These are phyloP conservation scores for Mactra quadrangularis DNA, from an alignment of 1,140 invertebrate genomes.

Conservation along the genomic window DNA sequence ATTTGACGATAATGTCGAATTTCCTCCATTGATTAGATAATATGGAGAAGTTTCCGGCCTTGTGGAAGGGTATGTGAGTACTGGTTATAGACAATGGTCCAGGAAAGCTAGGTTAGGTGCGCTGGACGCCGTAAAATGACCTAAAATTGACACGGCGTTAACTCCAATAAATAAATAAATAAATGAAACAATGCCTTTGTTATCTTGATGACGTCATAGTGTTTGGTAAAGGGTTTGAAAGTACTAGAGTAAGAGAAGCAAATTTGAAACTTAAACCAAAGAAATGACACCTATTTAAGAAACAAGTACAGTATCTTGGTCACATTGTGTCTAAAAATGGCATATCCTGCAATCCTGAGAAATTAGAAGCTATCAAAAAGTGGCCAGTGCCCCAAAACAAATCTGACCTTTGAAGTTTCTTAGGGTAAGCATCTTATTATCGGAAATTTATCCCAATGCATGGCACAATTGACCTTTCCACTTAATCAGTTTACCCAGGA, in stretches of 20 bases:
- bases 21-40: too few species aligned
- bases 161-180: too few species aligned
- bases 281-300: constrained; percentile 64
- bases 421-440: constrained; percentile 81
- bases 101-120: too few species aligned
- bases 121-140: too few species aligned
- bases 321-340: constrained; percentile 61
- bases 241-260: constrained; percentile 34
- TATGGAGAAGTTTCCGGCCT: too few species aligned
- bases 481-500: constrained; percentile 13
- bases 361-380: constrained; percentile 43
- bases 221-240: constrained; percentile 44
- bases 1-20: too few species aligned
- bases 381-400: constrained; percentile 70
- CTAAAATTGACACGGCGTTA: too few species aligned
- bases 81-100: too few species aligned
- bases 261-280: constrained; percentile 60
- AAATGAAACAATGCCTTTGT: constrained; percentile 22
- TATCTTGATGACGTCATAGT: constrained; percentile 69
- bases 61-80: too few species aligned
- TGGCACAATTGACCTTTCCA: not conserved
- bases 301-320: constrained; percentile 59
- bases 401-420: constrained; percentile 82
- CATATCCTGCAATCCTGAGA: constrained; percentile 46
- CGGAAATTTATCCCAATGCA: constrained; percentile 5